Conservation (phyloP, 2,888 invertebrate genomes). For the Ichneumoninae sp. region DNA sequence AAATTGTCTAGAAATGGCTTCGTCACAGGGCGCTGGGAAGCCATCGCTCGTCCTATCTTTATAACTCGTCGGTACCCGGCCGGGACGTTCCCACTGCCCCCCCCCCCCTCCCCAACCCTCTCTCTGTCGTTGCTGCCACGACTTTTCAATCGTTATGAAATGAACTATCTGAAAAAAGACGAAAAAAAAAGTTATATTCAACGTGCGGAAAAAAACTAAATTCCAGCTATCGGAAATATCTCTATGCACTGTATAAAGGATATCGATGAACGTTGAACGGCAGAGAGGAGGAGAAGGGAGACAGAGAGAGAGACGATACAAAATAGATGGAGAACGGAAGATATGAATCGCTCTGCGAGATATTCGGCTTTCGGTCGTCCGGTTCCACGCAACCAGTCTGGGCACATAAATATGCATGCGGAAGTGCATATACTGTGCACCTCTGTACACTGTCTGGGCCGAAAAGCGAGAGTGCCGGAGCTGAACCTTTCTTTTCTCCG, state of each 20-base stretch:
- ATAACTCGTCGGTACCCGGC: conserved; percentile 60
- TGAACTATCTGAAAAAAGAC: conserved; percentile 42
- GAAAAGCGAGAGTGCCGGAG: neutral
- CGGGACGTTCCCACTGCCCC: conserved; percentile 42
- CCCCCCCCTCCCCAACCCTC: neutral
- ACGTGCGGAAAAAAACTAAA: conserved; percentile 29
- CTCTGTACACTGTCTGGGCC: neutral
- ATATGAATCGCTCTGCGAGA: conserved; percentile 21
- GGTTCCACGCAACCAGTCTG: neutral
- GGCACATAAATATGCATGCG: conserved; percentile 37
- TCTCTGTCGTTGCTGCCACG: conserved; percentile 32
- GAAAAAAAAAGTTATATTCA: conserved; percentile 15
- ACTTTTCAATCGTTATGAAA: conserved; percentile 60
- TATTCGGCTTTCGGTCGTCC: conserved; percentile 21
- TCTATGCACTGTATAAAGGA: conserved; percentile 21
- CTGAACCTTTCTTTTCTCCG: neutral
- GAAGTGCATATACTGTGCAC: neutral
- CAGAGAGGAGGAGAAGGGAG: conserved; percentile 5
- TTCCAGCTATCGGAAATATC: conserved; percentile 34
- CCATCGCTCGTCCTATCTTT: conserved; percentile 43
- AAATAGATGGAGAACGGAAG: conserved; percentile 27
- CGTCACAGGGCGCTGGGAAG: conserved; percentile 52
- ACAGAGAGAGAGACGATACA: neutral
- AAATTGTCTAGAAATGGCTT: conserved; percentile 60
- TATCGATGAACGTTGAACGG: conserved; percentile 15